These are phyloP conservation scores for Brachionus angularis DNA, from an alignment of 1,140 invertebrate species.

Conservation along the genomic window DNA sequence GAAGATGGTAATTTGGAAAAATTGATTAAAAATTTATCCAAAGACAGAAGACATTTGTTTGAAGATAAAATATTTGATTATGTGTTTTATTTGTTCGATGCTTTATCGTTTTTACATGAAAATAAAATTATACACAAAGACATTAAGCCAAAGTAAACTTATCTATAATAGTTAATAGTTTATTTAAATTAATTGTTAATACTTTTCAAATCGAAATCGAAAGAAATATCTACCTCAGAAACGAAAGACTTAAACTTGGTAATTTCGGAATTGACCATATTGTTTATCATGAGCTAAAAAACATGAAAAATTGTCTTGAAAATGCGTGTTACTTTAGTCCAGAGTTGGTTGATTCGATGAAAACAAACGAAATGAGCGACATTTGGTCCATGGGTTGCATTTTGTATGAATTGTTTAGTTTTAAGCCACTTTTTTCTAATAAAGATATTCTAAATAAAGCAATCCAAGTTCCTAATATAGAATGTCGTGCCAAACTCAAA, in stretches of 20 bases:
- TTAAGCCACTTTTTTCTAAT: slow-evolving; percentile 18
- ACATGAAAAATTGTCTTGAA: not conserved
- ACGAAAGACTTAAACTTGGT: slow-evolving; percentile 27
- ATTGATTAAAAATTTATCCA: not conserved
- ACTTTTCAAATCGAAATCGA: too few species aligned
- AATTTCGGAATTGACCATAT: slow-evolving; percentile 13
- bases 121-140: slow-evolving; percentile 6
- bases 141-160: not conserved
- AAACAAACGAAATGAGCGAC: not conserved
- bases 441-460: not conserved
- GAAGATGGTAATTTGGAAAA: slow-evolving; percentile 2
- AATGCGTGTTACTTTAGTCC: slow-evolving; percentile 34
- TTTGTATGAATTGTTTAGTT: slow-evolving; percentile 2
- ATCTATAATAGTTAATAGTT: not conserved
- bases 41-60: not conserved
- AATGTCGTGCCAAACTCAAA: slow-evolving; percentile 3
- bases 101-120: slow-evolving; percentile 19
- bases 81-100: slow-evolving; percentile 31
- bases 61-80: slow-evolving; percentile 37
- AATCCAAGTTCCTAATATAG: not conserved
- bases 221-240: slow-evolving; percentile 39
- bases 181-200: too few species aligned
- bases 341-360: not conserved
- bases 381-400: slow-evolving; percentile 23
- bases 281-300: not conserved